Evolutionary conservation across 2,113 vertebrate genomes (phyloP).

Genomic region (Plestiodon gilberti): DNA sequence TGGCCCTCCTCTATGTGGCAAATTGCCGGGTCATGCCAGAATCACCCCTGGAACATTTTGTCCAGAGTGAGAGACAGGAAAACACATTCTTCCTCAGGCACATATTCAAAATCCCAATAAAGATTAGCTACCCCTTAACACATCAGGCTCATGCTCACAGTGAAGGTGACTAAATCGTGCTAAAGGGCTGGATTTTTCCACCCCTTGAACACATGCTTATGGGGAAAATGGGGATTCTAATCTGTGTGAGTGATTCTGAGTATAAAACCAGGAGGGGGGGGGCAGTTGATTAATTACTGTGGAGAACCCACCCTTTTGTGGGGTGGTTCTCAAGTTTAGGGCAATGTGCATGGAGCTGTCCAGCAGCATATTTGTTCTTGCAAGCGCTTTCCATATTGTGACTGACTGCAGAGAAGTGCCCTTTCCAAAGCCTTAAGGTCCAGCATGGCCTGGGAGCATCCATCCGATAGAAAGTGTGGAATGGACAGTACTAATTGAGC

Average conservation of each 20-base stretch:
- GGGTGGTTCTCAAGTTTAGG: not conserved
- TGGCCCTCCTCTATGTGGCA: not conserved
- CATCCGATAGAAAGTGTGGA: not conserved
- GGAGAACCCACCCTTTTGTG: not conserved
- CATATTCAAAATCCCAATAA: not conserved
- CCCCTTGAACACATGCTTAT: not conserved
- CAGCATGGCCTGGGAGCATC: not conserved
- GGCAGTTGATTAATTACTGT: not conserved
- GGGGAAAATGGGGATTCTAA: not conserved
- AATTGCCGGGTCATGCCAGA: not conserved
- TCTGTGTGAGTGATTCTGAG: not conserved
- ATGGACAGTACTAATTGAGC: not conserved
- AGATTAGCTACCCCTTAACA: conserved; percentile 1
- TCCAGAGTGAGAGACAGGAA: not conserved
- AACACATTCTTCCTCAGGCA: not conserved
- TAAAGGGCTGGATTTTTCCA: not conserved
- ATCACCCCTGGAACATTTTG: not conserved
- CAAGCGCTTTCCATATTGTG: not conserved
- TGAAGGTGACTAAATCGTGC: not conserved
- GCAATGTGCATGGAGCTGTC: not conserved
- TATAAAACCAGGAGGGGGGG: not conserved
- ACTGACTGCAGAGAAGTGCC: not conserved
- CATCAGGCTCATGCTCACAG: not conserved
- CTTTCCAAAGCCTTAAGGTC: not conserved
- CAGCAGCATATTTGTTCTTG: not conserved